phyloP scores from a whole-genome alignment of 1,140 invertebrate species.

The Drosophila sp. region DNA sequence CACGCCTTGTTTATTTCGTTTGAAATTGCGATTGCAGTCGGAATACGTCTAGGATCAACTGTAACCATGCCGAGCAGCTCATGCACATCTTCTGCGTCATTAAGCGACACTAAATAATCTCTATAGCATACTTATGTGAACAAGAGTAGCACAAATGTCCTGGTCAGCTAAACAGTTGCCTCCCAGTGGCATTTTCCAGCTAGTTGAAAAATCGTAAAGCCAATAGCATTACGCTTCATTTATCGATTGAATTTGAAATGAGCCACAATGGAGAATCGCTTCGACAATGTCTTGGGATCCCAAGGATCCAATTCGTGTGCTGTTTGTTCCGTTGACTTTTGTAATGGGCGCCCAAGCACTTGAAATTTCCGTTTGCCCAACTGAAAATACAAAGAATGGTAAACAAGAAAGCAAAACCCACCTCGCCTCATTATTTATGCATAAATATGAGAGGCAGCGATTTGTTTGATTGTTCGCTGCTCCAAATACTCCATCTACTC shows the following conservation, averaged over 20 bases:
- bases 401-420: conserved; percentile 27
- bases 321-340: conserved; percentile 59
- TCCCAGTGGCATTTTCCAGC: conserved; percentile 5
- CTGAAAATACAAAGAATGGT: conserved; percentile 43
- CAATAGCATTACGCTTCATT: conserved; percentile 74
- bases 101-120: conserved; percentile 57
- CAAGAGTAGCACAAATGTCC: conserved; percentile 2
- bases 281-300: conserved; percentile 16
- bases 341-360: conserved; percentile 66
- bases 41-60: conserved; percentile 20
- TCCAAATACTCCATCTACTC: background rate
- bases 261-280: conserved; percentile 36
- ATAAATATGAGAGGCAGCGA: conserved; percentile 81
- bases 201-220: conserved; percentile 47
- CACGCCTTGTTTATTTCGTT: conserved; percentile 51
- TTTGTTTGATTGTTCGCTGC: conserved; percentile 67
- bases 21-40: conserved; percentile 55
- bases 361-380: conserved; percentile 61
- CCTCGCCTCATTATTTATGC: conserved; percentile 76
- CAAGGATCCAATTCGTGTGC: background rate
- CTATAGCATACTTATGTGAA: conserved; percentile 53
- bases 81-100: conserved; percentile 31
- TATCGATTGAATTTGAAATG: conserved; percentile 81
- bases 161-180: background rate
- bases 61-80: conserved; percentile 41